Evolutionary conservation across 1,140 invertebrate genomes (phyloP).

Genomic region (Bombus balteatus): DNA sequence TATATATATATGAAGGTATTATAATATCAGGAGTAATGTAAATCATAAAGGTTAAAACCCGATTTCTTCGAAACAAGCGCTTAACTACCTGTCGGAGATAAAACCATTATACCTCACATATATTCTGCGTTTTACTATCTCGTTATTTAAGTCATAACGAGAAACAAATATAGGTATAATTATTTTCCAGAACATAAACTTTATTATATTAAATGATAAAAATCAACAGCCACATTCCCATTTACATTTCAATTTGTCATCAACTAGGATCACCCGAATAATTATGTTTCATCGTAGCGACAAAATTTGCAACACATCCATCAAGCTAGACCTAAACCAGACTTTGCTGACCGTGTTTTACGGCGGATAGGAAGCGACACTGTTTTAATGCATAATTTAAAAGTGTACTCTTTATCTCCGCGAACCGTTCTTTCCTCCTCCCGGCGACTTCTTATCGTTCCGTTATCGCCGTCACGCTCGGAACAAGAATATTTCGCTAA

Average conservation of each 20-base stretch:
- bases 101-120: not conserved
- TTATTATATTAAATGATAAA: not conserved
- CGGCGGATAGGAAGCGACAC: not conserved
- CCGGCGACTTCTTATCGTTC: conserved; percentile 25
- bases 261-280: not conserved
- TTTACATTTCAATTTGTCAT: not conserved
- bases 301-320: not conserved
- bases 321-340: not conserved
- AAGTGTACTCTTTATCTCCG: conserved; percentile 36
- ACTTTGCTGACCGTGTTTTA: not conserved
- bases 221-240: not conserved
- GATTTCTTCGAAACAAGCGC: not conserved
- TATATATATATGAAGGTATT: not conserved
- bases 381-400: conserved; percentile 30
- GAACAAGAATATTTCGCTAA: conserved; percentile 53
- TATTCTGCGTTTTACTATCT: not conserved
- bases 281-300: not conserved
- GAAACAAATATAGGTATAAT: not conserved
- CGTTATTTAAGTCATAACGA: not conserved
- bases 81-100: not conserved
- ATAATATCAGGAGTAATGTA: not conserved
- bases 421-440: not conserved
- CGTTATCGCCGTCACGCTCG: conserved; percentile 41
- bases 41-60: not conserved
- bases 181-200: not conserved